Percentiles rank a stretch among this genome's conserved stretches.
phyloP scores from a whole-genome alignment of 1,140 invertebrate genomes.

The Drosophila miranda region DNA sequence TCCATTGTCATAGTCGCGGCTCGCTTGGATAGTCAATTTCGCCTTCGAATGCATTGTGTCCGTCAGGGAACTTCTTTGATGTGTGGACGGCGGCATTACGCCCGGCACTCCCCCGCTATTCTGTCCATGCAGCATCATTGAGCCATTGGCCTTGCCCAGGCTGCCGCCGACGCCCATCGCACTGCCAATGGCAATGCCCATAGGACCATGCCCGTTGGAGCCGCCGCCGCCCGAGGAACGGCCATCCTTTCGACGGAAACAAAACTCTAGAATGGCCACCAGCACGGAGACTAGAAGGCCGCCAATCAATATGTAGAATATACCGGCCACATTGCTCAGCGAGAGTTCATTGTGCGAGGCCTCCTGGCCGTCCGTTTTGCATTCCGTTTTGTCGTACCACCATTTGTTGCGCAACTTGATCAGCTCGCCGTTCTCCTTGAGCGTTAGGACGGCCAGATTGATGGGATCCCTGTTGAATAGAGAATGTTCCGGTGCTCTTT shows the following conservation, averaged over 20 bases:
- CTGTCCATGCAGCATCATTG: constrained; percentile 61
- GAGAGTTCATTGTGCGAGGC: constrained; percentile 94
- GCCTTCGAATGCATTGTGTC: constrained; percentile 96
- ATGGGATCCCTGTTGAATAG: constrained; percentile 89
- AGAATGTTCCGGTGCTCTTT: constrained; percentile 1
- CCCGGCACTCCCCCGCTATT: constrained; percentile 69
- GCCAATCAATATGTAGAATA: constrained; percentile 99
- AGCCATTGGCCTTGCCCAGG: constrained; percentile 83
- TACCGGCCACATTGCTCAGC: constrained; percentile 97
- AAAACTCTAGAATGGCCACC: constrained; percentile 95
- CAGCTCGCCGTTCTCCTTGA: constrained; percentile 96
- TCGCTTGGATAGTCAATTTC: constrained; percentile 89
- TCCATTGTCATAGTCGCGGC: constrained; percentile 88
- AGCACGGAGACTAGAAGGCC: constrained; percentile 94
- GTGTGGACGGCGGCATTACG: constrained; percentile 64
- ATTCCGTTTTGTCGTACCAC: constrained; percentile 95
- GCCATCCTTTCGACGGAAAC: constrained; percentile 89
- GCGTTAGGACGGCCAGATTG: constrained; percentile 94
- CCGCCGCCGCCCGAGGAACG: constrained; percentile 44
- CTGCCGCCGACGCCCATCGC: constrained; percentile 82
- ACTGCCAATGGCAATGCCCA: constrained; percentile 26
- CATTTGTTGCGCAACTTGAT: constrained; percentile 96
- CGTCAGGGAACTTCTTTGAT: constrained; percentile 90
- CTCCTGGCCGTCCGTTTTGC: constrained; percentile 87
- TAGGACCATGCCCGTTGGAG: constrained; percentile 9